These are phyloP conservation scores for Ophiothrix spiculata DNA, from an alignment of 35 echinoderm and acorn worm genomes.

Conservation along the genomic window DNA sequence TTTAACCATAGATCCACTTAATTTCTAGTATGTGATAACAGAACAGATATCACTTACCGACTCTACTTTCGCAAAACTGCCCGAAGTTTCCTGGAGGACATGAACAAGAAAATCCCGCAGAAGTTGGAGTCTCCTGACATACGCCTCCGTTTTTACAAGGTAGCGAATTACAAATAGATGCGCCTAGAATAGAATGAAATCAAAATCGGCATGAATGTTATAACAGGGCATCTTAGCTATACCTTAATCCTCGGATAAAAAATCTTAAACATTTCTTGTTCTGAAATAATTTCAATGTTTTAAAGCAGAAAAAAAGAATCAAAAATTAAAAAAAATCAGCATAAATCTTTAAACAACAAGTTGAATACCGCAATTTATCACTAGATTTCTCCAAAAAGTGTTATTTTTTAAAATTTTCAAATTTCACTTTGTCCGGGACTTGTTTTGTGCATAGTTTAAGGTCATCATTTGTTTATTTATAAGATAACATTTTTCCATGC, in stretches of 20 bases:
- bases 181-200: neutral
- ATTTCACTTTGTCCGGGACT: neutral
- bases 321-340: neutral
- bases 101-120: neutral
- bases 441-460: neutral
- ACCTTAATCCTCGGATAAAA: neutral
- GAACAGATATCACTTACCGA: neutral
- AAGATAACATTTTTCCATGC: neutral
- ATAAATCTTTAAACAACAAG: neutral
- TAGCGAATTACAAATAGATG: neutral
- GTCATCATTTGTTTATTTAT: too few species aligned
- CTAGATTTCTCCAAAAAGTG: too few species aligned
- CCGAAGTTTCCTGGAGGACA: neutral
- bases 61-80: neutral
- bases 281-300: too few species aligned
- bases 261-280: too few species aligned
- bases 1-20: neutral
- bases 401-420: neutral
- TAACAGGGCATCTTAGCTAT: neutral
- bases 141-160: neutral
- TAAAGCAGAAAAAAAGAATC: too few species aligned
- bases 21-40: neutral
- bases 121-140: neutral
- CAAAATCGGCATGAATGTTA: neutral
- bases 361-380: too few species aligned